Base-by-base conservation (phyloP, 1,140 invertebrate genomes). In the Adoxophyes honmai region DNA sequence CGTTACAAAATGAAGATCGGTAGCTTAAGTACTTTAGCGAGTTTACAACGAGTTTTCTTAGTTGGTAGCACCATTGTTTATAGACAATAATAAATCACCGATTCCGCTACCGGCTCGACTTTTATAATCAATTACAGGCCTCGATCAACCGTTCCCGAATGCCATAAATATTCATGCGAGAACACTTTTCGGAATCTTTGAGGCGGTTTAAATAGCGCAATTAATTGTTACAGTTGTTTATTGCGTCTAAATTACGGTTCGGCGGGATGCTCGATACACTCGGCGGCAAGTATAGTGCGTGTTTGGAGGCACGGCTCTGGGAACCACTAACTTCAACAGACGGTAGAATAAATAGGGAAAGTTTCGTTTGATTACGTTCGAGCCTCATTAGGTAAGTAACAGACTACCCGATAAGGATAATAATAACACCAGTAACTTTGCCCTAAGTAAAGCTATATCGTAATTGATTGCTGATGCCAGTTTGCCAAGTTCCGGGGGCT, bases 121-220 rank as follows among this genome's bases (percentile, higher is more conserved):
- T 81, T 80, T 77, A 84, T 69, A 77, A 81, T 81, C 78, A 78
- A 81, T 81, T 80, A 78, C 69, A 48, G 60, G 66, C 62, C 56
- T 59, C 61, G 64, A 80, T 74, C 70, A 73, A 61, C 71, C 67
- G 64, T 61, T 65, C 48, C 39, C 38, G 56, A 60, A 59, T 33
- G 62, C 73, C 62, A 66, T 78, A 73, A 78, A 80, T 76, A 73
- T 71, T 65, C 70, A 62, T 62, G 55, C 52, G 62, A 64, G 60
- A 36, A 59, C 62, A 60, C 61, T 75, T 66, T 77, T 68, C 63
- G 62, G 57, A 54, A 64, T 67, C 55, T 74, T 69, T 60, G 68
- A 60, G 59, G 65, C 51, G 15, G 59, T 70, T 75, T 78, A 69
- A 74, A 73, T 73, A 60, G 57, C 11, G 51, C 62, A 67, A 73